phyloP scores from a whole-genome alignment of 2,888 invertebrate genomes.

The Stenodera caucasica region DNA sequence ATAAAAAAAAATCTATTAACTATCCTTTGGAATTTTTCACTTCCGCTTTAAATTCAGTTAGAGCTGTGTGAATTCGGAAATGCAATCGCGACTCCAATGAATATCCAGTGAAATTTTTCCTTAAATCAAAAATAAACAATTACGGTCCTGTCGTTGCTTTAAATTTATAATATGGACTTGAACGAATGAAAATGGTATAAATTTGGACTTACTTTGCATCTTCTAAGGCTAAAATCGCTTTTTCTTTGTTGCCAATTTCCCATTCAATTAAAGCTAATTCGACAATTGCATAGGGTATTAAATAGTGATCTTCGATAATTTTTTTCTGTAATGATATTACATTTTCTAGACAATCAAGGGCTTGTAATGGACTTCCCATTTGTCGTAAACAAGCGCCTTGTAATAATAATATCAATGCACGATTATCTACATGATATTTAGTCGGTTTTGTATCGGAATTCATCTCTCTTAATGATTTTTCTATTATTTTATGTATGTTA shows the following conservation, averaged over 20 bases:
- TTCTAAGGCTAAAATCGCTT: conserved; percentile 72
- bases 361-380: conserved; percentile 75
- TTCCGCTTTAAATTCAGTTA: conserved; percentile 56
- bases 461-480: conserved; percentile 55
- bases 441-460: conserved; percentile 46
- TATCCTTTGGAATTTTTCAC: conserved; percentile 30
- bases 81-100: conserved; percentile 85
- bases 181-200: no score
- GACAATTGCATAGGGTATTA: conserved; percentile 83
- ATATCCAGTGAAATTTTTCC: conserved; percentile 86
- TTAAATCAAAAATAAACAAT: conserved; percentile 54
- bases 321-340: conserved; percentile 67
- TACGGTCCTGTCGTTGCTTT: background rate
- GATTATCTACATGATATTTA: conserved; percentile 70
- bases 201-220: conserved; percentile 73
- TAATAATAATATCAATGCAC: conserved; percentile 73
- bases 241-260: conserved; percentile 67
- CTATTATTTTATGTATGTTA: conserved; percentile 65
- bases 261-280: conserved; percentile 83
- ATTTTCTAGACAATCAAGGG: conserved; percentile 71
- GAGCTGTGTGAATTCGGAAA: conserved; percentile 82
- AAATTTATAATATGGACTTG: no score
- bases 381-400: conserved; percentile 83
- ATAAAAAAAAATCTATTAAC: conserved; percentile 3
- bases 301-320: conserved; percentile 79